phyloP scores from a whole-genome alignment of 2,888 invertebrate species.

The Drosophila picticornis region DNA sequence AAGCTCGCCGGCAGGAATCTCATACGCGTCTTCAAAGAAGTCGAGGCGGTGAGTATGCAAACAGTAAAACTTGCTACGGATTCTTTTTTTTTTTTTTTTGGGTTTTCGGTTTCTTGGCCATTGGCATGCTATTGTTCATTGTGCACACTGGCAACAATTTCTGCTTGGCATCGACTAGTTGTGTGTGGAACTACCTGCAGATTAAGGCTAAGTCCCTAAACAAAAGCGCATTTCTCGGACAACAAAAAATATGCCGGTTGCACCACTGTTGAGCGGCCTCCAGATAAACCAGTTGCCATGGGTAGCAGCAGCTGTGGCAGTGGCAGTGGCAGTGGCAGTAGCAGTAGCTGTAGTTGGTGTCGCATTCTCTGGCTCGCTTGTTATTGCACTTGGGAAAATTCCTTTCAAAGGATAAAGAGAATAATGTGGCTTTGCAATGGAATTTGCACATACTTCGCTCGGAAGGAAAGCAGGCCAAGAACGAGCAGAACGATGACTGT shows the following conservation, averaged over 20 bases:
- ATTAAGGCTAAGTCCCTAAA: constrained; percentile 47
- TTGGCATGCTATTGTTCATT: constrained; percentile 45
- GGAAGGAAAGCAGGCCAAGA: constrained; percentile 43
- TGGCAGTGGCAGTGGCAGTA: neutral
- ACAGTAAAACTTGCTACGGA: neutral
- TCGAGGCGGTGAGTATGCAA: constrained; percentile 90
- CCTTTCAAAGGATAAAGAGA: constrained; percentile 80
- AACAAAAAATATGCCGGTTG: constrained; percentile 39
- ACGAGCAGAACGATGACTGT: constrained; percentile 21
- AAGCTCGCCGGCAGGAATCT: constrained; percentile 94
- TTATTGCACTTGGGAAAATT: constrained; percentile 80
- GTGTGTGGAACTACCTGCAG: constrained; percentile 45
- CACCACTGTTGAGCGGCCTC: constrained; percentile 23
- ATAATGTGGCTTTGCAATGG: constrained; percentile 82
- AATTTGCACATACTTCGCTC: constrained; percentile 81
- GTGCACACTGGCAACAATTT: constrained; percentile 49
- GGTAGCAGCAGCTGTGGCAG: neutral
- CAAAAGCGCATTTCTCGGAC: constrained; percentile 46
- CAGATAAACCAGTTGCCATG: constrained; percentile 17
- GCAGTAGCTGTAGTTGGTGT: constrained; percentile 1
- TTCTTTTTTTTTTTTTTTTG: neutral
- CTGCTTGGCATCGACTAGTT: constrained; percentile 33
- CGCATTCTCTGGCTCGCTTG: constrained; percentile 59
- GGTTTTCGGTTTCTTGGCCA: constrained; percentile 13
- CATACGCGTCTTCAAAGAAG: constrained; percentile 91